Percentiles rank a stretch among this genome's conserved stretches.
Conservation (phyloP, 1,140 invertebrate species). For the Sycobia sp. region DNA sequence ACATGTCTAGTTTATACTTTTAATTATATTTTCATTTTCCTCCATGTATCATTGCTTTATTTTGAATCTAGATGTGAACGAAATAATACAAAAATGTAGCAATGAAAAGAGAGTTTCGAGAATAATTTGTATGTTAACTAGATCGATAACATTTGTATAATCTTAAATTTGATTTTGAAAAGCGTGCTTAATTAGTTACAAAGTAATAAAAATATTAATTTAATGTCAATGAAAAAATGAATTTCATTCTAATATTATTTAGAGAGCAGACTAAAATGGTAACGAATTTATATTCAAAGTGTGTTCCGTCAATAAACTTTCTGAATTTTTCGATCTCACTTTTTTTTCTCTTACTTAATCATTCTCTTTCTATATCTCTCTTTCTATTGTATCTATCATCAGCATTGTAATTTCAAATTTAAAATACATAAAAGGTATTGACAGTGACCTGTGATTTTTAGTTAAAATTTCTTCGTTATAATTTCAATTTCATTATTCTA, state of each 20-base stretch:
- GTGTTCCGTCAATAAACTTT: conserved; percentile 33
- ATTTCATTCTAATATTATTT: conserved; percentile 26
- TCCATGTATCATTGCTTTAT: conserved; percentile 17
- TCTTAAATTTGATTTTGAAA: conserved; percentile 15
- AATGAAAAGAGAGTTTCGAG: too few species aligned
- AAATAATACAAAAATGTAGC: too few species aligned
- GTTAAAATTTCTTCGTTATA: too few species aligned
- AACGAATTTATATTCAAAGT: conserved; percentile 40
- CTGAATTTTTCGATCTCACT: conserved; percentile 1
- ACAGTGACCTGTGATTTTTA: too few species aligned
- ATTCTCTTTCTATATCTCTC: background rate
- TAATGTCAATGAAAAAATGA: conserved; percentile 2
- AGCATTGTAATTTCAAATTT: too few species aligned
- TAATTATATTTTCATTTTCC: conserved; percentile 12
- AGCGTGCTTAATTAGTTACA: background rate
- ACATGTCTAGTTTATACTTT: background rate
- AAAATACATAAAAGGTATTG: too few species aligned
- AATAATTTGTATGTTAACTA: too few species aligned
- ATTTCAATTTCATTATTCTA: too few species aligned
- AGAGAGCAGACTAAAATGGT: conserved; percentile 56
- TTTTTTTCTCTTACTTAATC: background rate
- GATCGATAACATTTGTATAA: too few species aligned
- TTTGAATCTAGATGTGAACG: too few species aligned
- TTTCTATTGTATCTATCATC: background rate
- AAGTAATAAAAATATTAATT: conserved; percentile 7